These are phyloP conservation scores for Patella ulyssiponensis DNA, from an alignment of 2,888 invertebrate genomes.

Conservation along the genomic window DNA sequence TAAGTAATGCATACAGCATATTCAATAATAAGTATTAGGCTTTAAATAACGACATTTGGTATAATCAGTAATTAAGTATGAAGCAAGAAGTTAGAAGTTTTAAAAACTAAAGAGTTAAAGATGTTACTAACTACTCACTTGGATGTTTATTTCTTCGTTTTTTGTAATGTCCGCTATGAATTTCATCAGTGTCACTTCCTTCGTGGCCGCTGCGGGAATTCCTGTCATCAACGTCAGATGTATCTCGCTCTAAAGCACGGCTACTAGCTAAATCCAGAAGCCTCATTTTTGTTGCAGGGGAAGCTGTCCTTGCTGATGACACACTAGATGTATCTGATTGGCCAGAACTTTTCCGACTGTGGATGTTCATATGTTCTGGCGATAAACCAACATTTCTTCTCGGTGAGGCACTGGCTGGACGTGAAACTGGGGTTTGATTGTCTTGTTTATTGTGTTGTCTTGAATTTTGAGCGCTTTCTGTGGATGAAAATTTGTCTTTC, in stretches of 20 bases:
- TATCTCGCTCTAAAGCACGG: slow-evolving; percentile 38
- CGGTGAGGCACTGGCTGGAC: slow-evolving; percentile 10
- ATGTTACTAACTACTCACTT: too few relatives aligned
- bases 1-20: too few relatives aligned
- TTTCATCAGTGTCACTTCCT: background rate
- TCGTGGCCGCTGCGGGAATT: slow-evolving; percentile 24
- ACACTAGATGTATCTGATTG: slow-evolving; percentile 32
- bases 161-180: too few relatives aligned
- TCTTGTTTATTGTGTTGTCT: background rate
- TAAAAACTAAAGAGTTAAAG: too few relatives aligned
- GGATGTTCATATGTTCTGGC: slow-evolving; percentile 2
- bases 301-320: slow-evolving; percentile 34
- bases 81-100: too few relatives aligned
- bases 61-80: too few relatives aligned
- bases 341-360: slow-evolving; percentile 17
- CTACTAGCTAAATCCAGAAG: slow-evolving; percentile 35
- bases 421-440: background rate
- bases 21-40: too few relatives aligned
- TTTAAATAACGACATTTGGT: too few relatives aligned
- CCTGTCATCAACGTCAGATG: slow-evolving; percentile 17
- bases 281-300: slow-evolving; percentile 34
- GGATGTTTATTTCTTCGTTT: too few relatives aligned
- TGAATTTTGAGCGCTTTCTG: background rate
- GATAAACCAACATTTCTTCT: background rate
- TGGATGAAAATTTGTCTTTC: slow-evolving; percentile 8